A percentile compares a stretch with the other conserved stretches of the same genome.
Conservation (phyloP, 2,113 vertebrate genomes). For the Todiramphus chloris region DNA sequence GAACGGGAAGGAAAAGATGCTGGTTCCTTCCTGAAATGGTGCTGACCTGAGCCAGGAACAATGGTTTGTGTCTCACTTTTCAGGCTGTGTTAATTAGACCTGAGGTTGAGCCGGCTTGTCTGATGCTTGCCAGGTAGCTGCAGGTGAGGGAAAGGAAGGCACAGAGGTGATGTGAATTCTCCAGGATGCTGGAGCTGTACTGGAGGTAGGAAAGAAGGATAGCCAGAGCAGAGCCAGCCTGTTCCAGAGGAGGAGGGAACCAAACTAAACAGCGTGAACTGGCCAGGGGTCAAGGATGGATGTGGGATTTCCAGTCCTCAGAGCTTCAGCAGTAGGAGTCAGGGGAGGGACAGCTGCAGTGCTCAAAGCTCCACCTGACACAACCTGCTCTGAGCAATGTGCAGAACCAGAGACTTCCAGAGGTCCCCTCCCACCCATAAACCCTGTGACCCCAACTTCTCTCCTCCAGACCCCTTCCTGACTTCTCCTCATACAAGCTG, state of each 20-base stretch:
- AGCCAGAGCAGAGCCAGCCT: background rate
- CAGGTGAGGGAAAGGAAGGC: background rate
- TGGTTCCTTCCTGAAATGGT: fast-evolving
- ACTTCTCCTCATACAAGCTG: too few species aligned
- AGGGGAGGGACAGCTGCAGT: background rate
- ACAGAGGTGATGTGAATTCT: background rate
- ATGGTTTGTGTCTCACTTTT: fast-evolving
- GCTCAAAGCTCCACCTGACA: background rate
- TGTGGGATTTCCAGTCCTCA: background rate
- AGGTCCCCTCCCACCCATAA: fast-evolving
- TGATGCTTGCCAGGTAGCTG: background rate
- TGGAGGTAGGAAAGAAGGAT: background rate
- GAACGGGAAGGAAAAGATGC: background rate
- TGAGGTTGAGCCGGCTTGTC: background rate
- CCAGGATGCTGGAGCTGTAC: background rate
- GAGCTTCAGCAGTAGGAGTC: background rate
- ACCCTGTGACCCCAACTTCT: background rate
- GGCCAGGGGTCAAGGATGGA: background rate
- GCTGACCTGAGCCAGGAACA: fast-evolving
- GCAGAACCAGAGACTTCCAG: background rate
- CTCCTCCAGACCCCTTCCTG: background rate
- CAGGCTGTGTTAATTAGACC: background rate
- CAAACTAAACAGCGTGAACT: background rate
- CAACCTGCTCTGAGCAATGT: background rate
- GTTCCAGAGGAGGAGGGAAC: too few species aligned